Evolutionary conservation across 1,140 invertebrate genomes (phyloP), one percentile per base, ranked within the genome.

Genomic region (Caerostris extrusa): DNA sequence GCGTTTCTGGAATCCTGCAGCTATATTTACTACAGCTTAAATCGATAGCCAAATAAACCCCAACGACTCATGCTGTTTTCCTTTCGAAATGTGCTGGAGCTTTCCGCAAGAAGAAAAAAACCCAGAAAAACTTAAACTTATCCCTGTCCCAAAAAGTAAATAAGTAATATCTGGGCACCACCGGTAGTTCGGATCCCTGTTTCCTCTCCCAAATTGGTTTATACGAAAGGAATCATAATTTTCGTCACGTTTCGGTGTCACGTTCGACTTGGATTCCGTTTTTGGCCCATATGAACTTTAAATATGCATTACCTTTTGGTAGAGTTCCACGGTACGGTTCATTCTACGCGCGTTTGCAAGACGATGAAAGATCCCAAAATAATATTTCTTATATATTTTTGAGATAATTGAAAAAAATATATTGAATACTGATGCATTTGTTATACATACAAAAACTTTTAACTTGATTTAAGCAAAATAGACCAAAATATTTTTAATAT

Each of bases 121-220:
- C n/a, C n/a, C n/a, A 64, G 8, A 64, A 64, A 17, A 17, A 64
- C 61, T 5, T 64, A n/a, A 61, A 12, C 61, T 5, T 64, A 64
- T 64, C 10, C 12, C 12, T 17, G 0, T 5, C 61, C 61, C 12
- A 64, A 64, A 64, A 64, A 64, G 8, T 64, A 64, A 64, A 64
- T 64, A 64, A 64, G 61, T 64, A 64, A 64, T 64, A 64, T 14
- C 61, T 10, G 71, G 6, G 5, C 3, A 14, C 71, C 71, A 5
- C n/a, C 14, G 71, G n/a, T 34, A 77, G 12, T 64, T 17, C 17
- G 61, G 10, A 77, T 10, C 71, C 10, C 14, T n/a, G 10, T 77
- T 77, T 77, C 71, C 71, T 77, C 19, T 53, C 19, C 71, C 71
- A 77, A 77, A 77, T 77, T 77, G 71, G n/a, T 19, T 77, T 77